Base-by-base conservation (phyloP, 2,888 invertebrate species). In the Tetrapedia diversipes region DNA sequence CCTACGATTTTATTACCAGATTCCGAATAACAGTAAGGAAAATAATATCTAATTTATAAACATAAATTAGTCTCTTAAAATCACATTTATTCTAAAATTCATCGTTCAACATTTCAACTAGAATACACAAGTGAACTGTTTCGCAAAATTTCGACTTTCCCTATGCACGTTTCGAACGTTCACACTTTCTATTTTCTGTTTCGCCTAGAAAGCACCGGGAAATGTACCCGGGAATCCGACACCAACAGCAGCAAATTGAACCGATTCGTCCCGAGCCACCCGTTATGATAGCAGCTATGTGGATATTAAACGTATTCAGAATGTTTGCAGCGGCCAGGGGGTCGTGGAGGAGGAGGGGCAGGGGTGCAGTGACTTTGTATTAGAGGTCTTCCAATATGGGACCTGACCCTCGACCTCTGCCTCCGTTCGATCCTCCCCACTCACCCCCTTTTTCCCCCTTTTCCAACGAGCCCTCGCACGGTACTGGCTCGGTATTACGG, bases 251-350 rank as follows among this genome's bases (percentile, higher is more conserved):
- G 19, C 16, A 34, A 63, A 64, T 45, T 24, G 43, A 64, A 19
- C 59, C 39, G 64, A 43, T 63, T 75, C 24, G 10, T 37, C 19
- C 10, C 47, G 43, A 56, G 37, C 19, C 72, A 80, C 72, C 64
- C 73, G 77, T 83, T 80, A 73, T 53, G 51, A 81, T 49, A 83
- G 80, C 70, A 63, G 80, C 77, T 80, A 79, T 70, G 77, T 79
- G 79, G 84, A 87, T 87, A 86, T 87, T 87, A 86, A 87, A 84
- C 80, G 80, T 85, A 81, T 86, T 79, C 82, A 77, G 82, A 72
- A 86, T 85, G 82, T 86, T 83, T 85, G 80, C 72, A 32, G 61
- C 79, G 68, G 66, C 56, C 56, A 68, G 59, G 80, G 65, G 56
- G n/a, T n/a, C n/a, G n/a, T n/a, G n/a, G 47, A 73, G 61, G 56